A percentile compares a stretch with the other conserved stretches of the same genome.
phyloP scores from a whole-genome alignment of 2,113 vertebrate species.

The Grus americana region DNA sequence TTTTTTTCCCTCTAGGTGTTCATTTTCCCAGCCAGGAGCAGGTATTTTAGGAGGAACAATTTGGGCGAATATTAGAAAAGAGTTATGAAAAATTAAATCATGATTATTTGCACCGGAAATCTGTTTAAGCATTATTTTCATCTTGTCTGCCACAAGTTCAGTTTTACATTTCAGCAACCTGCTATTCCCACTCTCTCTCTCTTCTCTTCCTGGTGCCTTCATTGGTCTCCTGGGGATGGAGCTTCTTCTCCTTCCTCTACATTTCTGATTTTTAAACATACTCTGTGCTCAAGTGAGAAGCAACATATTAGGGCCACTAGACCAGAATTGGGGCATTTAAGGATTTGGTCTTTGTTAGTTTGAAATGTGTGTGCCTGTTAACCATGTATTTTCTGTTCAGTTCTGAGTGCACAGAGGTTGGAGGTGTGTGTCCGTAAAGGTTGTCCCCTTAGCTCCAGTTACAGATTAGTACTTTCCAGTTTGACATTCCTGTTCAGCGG shows the following conservation, averaged over 20 bases:
- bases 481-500: background rate
- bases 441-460: background rate
- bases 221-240: background rate
- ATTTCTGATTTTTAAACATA: background rate
- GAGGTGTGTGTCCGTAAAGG: background rate
- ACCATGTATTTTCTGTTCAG: background rate
- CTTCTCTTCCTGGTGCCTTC: background rate
- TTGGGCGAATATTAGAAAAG: background rate
- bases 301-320: background rate
- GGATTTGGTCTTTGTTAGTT: background rate
- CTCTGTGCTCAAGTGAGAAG: background rate
- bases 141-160: background rate
- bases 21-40: background rate
- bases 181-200: background rate
- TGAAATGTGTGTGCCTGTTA: background rate
- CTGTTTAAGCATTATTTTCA: background rate
- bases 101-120: background rate
- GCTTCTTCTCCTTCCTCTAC: background rate
- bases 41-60: background rate
- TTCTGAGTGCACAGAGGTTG: background rate
- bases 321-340: background rate
- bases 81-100: background rate
- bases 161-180: background rate
- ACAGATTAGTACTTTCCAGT: background rate
- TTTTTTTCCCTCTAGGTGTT: background rate